Evolutionary conservation across 2,888 invertebrate species (phyloP).

Genomic region (Andrena chrysosceles): DNA sequence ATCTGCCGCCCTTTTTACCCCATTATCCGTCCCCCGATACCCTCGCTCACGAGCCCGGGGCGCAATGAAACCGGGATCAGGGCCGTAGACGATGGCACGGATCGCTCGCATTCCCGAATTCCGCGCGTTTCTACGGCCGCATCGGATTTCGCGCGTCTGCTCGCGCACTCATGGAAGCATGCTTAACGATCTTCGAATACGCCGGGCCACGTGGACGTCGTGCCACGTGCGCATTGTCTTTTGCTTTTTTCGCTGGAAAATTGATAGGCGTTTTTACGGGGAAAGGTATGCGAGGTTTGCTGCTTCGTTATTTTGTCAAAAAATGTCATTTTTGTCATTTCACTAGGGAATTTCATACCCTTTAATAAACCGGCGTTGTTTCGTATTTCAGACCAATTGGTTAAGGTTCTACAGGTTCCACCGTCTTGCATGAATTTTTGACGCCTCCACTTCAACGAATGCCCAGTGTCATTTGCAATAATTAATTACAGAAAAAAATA

Average conservation of each 20-base stretch:
- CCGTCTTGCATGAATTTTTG: too few relatives aligned
- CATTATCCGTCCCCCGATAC: slow-evolving; percentile 32
- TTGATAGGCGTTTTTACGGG: neutral
- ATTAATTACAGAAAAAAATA: too few relatives aligned
- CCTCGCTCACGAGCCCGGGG: slow-evolving; percentile 33
- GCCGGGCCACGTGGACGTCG: slow-evolving; percentile 22
- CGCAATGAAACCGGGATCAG: slow-evolving; percentile 45
- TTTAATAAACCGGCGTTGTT: too few relatives aligned
- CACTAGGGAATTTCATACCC: too few relatives aligned
- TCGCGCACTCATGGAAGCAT: neutral
- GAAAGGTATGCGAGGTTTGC: neutral
- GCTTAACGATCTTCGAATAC: slow-evolving; percentile 21
- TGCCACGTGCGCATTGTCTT: slow-evolving; percentile 32
- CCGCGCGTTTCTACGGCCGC: slow-evolving; percentile 28
- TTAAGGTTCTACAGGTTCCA: too few relatives aligned
- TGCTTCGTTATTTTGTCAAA: too few relatives aligned
- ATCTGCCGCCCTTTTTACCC: slow-evolving; percentile 76
- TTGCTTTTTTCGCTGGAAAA: neutral
- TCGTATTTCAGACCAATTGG: too few relatives aligned
- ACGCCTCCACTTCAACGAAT: too few relatives aligned
- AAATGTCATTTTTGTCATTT: too few relatives aligned
- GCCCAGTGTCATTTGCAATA: too few relatives aligned
- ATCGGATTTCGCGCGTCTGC: slow-evolving; percentile 47
- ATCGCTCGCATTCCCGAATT: slow-evolving; percentile 57
- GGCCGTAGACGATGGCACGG: slow-evolving; percentile 31